Evolutionary conservation across 2,888 invertebrate genomes (phyloP).

Genomic region (Sipha maydis): DNA sequence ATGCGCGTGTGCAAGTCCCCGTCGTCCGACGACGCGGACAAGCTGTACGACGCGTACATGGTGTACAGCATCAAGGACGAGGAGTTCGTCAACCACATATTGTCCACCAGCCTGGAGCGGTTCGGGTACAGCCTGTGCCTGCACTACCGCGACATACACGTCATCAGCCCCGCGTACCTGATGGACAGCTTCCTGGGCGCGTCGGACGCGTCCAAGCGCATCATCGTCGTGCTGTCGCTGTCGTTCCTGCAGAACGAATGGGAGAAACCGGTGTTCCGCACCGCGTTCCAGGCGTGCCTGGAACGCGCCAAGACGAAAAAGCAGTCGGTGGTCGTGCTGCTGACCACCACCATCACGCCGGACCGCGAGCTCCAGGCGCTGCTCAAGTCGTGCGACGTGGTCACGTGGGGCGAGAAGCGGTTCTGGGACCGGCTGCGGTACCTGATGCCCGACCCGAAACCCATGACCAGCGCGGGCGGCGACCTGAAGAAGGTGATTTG

Average conservation of each 20-base stretch:
- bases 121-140: slow-evolving; percentile 74
- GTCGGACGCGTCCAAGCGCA: slow-evolving; percentile 78
- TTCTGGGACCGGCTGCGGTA: slow-evolving; percentile 87
- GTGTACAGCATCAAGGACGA: slow-evolving; percentile 95
- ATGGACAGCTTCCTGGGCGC: slow-evolving; percentile 72
- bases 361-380: slow-evolving; percentile 75
- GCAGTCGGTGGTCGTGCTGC: slow-evolving; percentile 69
- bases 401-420: slow-evolving; percentile 79
- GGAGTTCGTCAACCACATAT: slow-evolving; percentile 87
- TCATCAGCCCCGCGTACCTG: slow-evolving; percentile 67
- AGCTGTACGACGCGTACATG: slow-evolving; percentile 94
- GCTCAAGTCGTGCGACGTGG: slow-evolving; percentile 72
- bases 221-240: slow-evolving; percentile 83
- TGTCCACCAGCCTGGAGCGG: slow-evolving; percentile 85
- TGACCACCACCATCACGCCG: slow-evolving; percentile 75
- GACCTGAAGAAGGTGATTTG: slow-evolving; percentile 69
- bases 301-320: slow-evolving; percentile 72
- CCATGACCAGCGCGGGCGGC: slow-evolving; percentile 68
- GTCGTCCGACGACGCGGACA: slow-evolving; percentile 69
- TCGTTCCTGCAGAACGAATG: slow-evolving; percentile 86
- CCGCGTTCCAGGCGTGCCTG: slow-evolving; percentile 81
- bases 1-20: slow-evolving; percentile 71
- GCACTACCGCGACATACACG: slow-evolving; percentile 69
- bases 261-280: slow-evolving; percentile 80
- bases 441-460: slow-evolving; percentile 78